Evolutionary conservation across 2,113 vertebrate species (phyloP).

Genomic region (Carollia perspicillata): DNA sequence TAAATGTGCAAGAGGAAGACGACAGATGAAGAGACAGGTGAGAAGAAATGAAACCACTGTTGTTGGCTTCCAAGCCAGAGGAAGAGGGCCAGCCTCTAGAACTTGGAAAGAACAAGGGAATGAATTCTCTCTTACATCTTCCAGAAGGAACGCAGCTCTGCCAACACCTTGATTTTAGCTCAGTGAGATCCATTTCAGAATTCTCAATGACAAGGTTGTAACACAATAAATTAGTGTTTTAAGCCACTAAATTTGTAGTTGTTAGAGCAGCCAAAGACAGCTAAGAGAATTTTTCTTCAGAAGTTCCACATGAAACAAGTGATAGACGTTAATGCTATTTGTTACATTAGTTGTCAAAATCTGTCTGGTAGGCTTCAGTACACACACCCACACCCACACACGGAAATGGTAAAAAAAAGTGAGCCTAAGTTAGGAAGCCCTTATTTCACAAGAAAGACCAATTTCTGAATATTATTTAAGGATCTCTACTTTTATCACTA

Average conservation of each 20-base stretch:
- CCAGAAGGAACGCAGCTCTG: not conserved
- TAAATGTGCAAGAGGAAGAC: not conserved
- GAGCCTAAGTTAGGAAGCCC: not conserved
- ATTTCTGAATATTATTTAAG: not conserved
- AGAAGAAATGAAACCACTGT: not conserved
- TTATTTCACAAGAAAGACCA: not conserved
- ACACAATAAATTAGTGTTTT: not conserved
- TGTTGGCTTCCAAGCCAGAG: slow-evolving; percentile 3
- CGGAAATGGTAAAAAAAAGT: not conserved
- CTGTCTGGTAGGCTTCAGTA: not conserved
- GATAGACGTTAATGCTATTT: slow-evolving; percentile 3
- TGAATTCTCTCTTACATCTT: not conserved
- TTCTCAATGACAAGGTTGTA: not conserved
- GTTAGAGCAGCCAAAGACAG: not conserved
- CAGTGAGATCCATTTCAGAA: not conserved
- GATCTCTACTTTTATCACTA: not conserved
- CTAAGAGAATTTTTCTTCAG: not conserved
- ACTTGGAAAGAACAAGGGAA: not conserved
- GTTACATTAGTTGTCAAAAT: not conserved
- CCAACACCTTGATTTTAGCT: not conserved
- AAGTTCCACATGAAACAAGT: not conserved
- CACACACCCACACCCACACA: not conserved
- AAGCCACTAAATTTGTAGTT: slow-evolving; percentile 2
- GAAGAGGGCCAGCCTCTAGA: not conserved
- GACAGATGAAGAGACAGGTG: not conserved